Evolutionary conservation across 2,797 vertebrate species (phyloP), one percentile per base, ranked within the genome.

Genomic region (Hipposideros larvatus): DNA sequence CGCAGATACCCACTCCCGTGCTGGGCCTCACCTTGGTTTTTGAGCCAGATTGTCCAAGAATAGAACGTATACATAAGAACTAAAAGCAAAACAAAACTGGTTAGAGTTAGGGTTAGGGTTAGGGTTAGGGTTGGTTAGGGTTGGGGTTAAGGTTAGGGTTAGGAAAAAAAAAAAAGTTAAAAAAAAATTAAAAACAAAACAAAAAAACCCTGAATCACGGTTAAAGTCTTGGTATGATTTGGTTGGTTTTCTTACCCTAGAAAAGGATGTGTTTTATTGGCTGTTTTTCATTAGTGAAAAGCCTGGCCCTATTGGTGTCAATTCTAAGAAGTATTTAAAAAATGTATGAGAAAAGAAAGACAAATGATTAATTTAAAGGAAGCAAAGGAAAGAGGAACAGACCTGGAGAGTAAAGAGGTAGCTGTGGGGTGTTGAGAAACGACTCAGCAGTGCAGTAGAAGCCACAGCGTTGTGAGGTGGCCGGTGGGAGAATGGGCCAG

Each of bases 291-390:
- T 13, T 48, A 74, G 16, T 93, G 85, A 87, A 87, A 88, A 84
- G 61, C 71, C 53, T 57, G 11, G 10, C 26, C 24, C 46, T 18
- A 28, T 31, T 83, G 26, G 1, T 91, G 11, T 71, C 37, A 88
- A 53, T 65, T 85, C 19, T 37, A 85, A 74, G 65, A 66, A 61
- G 15, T 94, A 37, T 28, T 90, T 90, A 28, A 82, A 59, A 75
- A 95, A 34, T 28, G 11, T 83, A 66, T 61, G 71, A 46, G 51
- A 91, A 80, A 90, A 65, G 41, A 68, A 91, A 83, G n/a, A 46
- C 70, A 55, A 34, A 65, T 24, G 57, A 83, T 37, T 37, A 37
- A 37, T 37, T 70, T 77, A 63, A n/a, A 8, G 51, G 63, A 82
- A 90, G 70, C 77, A 92, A 95, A 82, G 66, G 11, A 34, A 26